Base-by-base conservation (phyloP, 1,140 invertebrate species). In the Neoseiulus cucumeris region DNA sequence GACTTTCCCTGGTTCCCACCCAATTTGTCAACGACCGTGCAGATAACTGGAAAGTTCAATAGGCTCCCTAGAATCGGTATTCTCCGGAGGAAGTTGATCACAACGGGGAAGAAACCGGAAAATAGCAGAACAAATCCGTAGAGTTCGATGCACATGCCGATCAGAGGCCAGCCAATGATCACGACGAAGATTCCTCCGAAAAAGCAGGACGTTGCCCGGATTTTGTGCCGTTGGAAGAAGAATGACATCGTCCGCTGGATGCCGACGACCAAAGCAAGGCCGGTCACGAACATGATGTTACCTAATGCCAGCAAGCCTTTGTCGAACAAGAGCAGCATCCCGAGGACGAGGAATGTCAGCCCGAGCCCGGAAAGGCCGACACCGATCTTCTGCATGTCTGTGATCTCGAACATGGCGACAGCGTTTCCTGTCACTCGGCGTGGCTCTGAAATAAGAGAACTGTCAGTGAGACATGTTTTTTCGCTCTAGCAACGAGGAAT, bases 211-310 rank as follows among this genome's bases (percentile, higher is more conserved):
- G 90, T 89, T 0, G 87, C 94, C 81, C 87, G 93, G 5, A 91
- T 75, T 83, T 98, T 99, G 74, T 98, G 92, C 66, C 83, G 79
- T 81, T 98, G 94, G 76, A 99, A 98, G 78, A 99, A 99, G 75
- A 99, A 99, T 73, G 87, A 83, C 71, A 97, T 85, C 29, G 94
- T 98, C 74, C 93, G 80, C 77, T 93, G 87, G 42, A 97, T 79
- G 1, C 95, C 95, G 72, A 98, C 97, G 1, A 98, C 90, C 79
- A 93, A 93, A 44, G 86, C 89, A 45, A 99, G 80, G 28, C 96
- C 96, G 71, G 83, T 80, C 70, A 99, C 85, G 76, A 99, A 99
- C 39, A 99, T 79, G 68, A 97, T 89, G 84, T 99, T 98, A 75
- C 95, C 95, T 73, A 99, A 93, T 12, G 95, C 95, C 55, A 99